phyloP scores from a whole-genome alignment of 2,888 invertebrate genomes.

The Eumacrocentrus americanus region DNA sequence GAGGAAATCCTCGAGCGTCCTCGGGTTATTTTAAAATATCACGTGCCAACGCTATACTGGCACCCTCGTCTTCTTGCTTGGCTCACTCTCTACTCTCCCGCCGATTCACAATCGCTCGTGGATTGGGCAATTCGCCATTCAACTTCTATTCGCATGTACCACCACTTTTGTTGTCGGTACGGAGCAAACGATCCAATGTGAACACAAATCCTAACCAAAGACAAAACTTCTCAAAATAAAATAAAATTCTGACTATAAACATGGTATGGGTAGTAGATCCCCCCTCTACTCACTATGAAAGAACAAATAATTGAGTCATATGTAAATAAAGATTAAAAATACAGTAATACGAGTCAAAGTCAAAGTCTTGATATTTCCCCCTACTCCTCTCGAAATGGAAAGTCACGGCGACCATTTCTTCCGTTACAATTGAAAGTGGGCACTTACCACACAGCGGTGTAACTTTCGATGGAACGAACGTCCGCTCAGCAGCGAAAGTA shows the following conservation, averaged over 20 bases:
- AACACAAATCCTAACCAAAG: too few relatives aligned
- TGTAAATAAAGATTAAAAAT: too few relatives aligned
- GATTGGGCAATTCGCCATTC: conserved; percentile 35
- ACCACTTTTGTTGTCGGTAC: conserved; percentile 12
- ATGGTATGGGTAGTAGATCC: too few relatives aligned
- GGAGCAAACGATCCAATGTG: background rate
- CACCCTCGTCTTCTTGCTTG: conserved; percentile 14
- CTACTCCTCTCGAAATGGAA: conserved; percentile 44
- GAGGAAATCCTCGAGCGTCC: conserved; percentile 36
- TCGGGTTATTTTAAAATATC: conserved; percentile 37
- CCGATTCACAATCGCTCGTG: conserved; percentile 13
- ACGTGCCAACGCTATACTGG: conserved; percentile 22
- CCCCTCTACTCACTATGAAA: too few relatives aligned
- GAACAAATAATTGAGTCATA: too few relatives aligned
- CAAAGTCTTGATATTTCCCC: conserved; percentile 9
- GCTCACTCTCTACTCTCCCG: background rate
- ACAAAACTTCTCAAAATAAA: too few relatives aligned
- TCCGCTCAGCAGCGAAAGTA: conserved; percentile 28
- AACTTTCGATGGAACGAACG: conserved; percentile 41
- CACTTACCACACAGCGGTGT: conserved; percentile 37
- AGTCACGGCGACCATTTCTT: conserved; percentile 43
- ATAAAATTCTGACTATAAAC: too few relatives aligned
- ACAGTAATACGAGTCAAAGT: background rate
- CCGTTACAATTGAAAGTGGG: conserved; percentile 51
- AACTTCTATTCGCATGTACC: conserved; percentile 27